Conservation (phyloP, 2,113 vertebrate species). For the Engraulis encrasicolus region DNA sequence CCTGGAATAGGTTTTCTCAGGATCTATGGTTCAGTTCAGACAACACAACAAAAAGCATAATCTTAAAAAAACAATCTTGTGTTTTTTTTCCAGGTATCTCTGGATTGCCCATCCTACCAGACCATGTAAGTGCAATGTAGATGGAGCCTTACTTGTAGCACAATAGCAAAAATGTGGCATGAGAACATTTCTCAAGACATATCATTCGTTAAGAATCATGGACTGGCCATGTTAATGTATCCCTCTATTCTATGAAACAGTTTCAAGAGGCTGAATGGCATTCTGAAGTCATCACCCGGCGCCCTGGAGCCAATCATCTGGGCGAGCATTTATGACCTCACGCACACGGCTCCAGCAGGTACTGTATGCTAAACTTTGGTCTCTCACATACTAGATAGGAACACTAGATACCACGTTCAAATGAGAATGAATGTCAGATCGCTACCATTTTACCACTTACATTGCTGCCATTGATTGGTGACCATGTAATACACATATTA, state of each 20-base stretch:
- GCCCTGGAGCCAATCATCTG: slow-evolving; percentile 37
- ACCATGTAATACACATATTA: no score
- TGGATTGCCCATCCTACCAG: slow-evolving; percentile 18
- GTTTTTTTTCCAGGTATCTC: background rate
- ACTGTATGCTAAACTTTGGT: no score
- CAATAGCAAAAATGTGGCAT: background rate
- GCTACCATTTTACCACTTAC: no score
- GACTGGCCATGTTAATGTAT: background rate
- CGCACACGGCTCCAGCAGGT: slow-evolving; percentile 19
- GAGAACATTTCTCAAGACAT: background rate
- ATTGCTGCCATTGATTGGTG: no score
- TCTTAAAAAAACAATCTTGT: background rate
- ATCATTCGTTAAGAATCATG: background rate
- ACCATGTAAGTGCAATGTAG: slow-evolving; percentile 36
- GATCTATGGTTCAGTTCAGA: no score
- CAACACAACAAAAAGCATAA: no score
- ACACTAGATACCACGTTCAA: no score
- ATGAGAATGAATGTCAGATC: no score
- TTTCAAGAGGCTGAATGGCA: background rate
- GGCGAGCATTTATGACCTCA: slow-evolving; percentile 21
- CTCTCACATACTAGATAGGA: no score
- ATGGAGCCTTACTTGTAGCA: background rate
- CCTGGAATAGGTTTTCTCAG: no score
- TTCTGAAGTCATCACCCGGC: slow-evolving; percentile 24
- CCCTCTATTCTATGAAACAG: background rate